Evolutionary conservation across 2,888 invertebrate genomes (phyloP).

Genomic region (Suillia variegata): DNA sequence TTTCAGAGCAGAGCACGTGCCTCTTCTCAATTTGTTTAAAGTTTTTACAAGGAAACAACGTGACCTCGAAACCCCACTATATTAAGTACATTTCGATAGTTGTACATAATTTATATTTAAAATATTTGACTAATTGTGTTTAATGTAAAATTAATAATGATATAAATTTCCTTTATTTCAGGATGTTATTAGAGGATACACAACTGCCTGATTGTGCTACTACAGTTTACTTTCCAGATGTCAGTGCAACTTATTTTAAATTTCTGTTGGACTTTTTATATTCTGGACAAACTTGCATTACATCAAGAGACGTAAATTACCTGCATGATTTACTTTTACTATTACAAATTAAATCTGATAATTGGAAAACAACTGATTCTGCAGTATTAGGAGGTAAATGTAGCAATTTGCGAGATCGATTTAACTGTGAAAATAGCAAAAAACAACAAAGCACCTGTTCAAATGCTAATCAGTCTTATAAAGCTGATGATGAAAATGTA

Average conservation of each 20-base stretch:
- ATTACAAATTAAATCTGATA: constrained; percentile 83
- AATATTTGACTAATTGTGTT: too few species aligned
- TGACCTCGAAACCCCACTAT: too few species aligned
- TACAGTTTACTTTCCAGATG: constrained; percentile 84
- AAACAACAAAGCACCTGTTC: constrained; percentile 15
- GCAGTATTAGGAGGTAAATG: constrained; percentile 46
- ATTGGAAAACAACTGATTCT: constrained; percentile 68
- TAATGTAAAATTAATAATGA: too few species aligned
- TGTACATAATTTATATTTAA: too few species aligned
- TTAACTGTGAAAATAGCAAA: constrained; percentile 19
- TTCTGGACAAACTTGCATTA: constrained; percentile 76
- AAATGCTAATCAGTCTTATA: constrained; percentile 19
- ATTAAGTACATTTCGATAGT: too few species aligned
- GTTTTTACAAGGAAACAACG: too few species aligned
- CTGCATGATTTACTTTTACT: constrained; percentile 83
- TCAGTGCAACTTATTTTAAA: constrained; percentile 78
- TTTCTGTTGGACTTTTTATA: constrained; percentile 84
- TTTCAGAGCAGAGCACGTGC: too few species aligned
- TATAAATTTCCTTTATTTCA: constrained; percentile 46
- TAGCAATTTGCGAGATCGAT: constrained; percentile 36
- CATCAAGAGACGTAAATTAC: constrained; percentile 73
- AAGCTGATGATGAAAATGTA: constrained; percentile 20
- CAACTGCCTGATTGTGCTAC: constrained; percentile 73
- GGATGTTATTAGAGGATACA: constrained; percentile 74
- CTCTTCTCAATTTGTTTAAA: too few species aligned